Evolutionary conservation across 1,140 invertebrate species (phyloP).

Genomic region (Zeugodacus cucurbitae): DNA sequence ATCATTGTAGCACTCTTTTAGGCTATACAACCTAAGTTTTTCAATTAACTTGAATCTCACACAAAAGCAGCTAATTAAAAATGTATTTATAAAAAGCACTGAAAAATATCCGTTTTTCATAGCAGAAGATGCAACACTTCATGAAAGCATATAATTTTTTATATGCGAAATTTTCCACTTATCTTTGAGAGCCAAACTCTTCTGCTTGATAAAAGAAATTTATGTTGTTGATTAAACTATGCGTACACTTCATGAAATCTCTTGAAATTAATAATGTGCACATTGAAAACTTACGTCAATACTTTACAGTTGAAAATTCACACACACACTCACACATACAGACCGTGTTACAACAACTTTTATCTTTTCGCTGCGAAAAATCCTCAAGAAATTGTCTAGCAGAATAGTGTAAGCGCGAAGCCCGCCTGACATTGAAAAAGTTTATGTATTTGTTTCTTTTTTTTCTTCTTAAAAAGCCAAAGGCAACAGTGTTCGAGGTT

Average conservation of each 20-base stretch:
- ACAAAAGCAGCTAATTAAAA: background rate
- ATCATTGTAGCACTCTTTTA: background rate
- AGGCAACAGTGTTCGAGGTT: background rate
- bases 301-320: background rate
- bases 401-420: background rate
- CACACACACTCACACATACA: background rate
- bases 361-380: background rate
- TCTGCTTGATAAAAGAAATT: background rate
- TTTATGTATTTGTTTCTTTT: background rate
- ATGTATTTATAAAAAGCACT: background rate
- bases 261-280: background rate
- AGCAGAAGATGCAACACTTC: background rate
- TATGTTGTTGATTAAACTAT: background rate
- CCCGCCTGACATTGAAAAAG: constrained; percentile 9
- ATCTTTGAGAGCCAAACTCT: background rate
- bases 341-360: background rate
- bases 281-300: constrained; percentile 16
- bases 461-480: background rate
- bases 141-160: background rate
- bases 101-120: background rate
- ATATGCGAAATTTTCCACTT: background rate
- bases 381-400: background rate
- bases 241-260: background rate
- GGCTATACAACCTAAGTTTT: background rate
- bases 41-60: background rate